Conservation (phyloP, 1,140 invertebrate genomes). For the Drosophila mojavensis region DNA sequence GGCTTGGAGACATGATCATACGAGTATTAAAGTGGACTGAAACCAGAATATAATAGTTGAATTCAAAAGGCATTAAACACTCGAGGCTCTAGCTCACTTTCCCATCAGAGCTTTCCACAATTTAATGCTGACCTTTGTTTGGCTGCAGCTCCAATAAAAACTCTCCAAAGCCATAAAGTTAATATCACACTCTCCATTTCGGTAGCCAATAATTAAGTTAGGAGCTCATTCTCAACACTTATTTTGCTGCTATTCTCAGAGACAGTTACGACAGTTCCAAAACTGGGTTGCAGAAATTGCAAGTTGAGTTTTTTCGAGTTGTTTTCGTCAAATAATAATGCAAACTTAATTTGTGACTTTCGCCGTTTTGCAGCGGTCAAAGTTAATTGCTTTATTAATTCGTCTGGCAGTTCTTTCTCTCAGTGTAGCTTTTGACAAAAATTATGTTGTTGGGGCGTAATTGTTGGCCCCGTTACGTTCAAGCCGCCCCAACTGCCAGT, state of each 20-base stretch:
- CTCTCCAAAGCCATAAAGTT: neutral
- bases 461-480: slow-evolving; percentile 66
- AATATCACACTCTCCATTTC: neutral
- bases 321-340: slow-evolving; percentile 55
- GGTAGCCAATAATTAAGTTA: slow-evolving; percentile 7
- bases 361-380: slow-evolving; percentile 28
- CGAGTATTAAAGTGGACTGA: no score
- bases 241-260: no score
- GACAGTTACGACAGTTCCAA: neutral
- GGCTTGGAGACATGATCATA: neutral
- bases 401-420: slow-evolving; percentile 40
- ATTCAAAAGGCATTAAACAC: neutral
- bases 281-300: slow-evolving; percentile 60
- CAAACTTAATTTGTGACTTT: slow-evolving; percentile 61
- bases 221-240: neutral
- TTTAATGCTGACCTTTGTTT: no score
- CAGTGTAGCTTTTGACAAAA: slow-evolving; percentile 56
- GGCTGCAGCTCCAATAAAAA: neutral
- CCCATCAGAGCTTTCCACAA: slow-evolving; percentile 1
- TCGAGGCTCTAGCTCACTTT: neutral
- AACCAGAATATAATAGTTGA: neutral
- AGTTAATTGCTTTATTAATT: slow-evolving; percentile 66
- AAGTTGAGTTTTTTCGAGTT: slow-evolving; percentile 43
- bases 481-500: neutral
- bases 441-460: slow-evolving; percentile 74